Evolutionary conservation across 1,140 invertebrate genomes (phyloP), one percentile per base, ranked within the genome.

Genomic region (Druon quercuslanigerum): DNA sequence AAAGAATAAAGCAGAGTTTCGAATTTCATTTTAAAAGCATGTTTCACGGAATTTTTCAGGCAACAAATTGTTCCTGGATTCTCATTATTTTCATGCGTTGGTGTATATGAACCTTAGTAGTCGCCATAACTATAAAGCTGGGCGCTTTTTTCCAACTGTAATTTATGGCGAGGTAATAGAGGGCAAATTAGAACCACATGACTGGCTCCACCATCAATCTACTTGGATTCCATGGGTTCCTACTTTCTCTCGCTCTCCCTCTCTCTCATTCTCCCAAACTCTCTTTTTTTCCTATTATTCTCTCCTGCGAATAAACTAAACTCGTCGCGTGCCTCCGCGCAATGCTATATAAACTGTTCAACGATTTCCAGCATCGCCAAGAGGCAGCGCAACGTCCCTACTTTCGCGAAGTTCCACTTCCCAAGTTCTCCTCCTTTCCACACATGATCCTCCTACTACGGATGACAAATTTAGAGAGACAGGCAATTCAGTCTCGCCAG

Each of bases 141-240:
- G n/a, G 25, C 0, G 66, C 54, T 51, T 50, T 19, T 56, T 83
- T 78, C 60, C 57, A 56, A 57, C 57, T 71, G 71, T 81, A 84
- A 87, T 87, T 86, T 87, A 87, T 86, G 81, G 84, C 81, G 78
- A 80, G 85, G 79, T 87, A 87, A 87, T 87, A 83, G 85, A 87
- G 85, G 85, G 82, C 83, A 86, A 87, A 87, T 87, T 86, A 86
- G 85, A 85, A 86, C 77, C 86, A 87, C 85, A 85, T 86, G 86
- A 86, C 85, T 81, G 79, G 80, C 78, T 80, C 40, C 73, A 75
- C 83, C 83, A 86, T 87, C 82, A 86, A 86, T 86, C 84, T 84
- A 80, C 75, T 50, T 50, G 71, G 19, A 70, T 72, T 52, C 60
- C 79, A 51, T 73, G 72, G 17, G 60, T 25, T 40, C 54, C 74